Evolutionary conservation across 2,797 vertebrate genomes (phyloP).

Genomic region (Psittacula derbiana): DNA sequence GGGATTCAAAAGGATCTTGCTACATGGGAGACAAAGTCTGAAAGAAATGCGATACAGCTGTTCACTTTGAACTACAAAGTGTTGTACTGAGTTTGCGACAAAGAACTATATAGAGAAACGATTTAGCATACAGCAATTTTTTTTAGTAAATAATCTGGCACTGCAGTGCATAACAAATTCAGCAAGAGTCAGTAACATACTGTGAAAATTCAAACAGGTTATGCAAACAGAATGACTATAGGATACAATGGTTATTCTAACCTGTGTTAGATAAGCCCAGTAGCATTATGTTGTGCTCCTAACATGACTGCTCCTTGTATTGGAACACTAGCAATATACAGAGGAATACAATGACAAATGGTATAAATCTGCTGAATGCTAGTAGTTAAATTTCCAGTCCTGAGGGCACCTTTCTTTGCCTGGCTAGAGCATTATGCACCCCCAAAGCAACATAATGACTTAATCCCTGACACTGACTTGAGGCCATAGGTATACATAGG

Average conservation of each 20-base stretch:
- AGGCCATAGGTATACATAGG: not conserved
- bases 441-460: not conserved
- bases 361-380: not conserved
- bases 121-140: not conserved
- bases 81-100: not conserved
- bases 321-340: not conserved
- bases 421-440: not conserved
- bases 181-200: not conserved
- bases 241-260: not conserved
- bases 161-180: not conserved
- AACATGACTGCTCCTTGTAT: not conserved
- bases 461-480: not conserved
- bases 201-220: not conserved
- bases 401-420: not conserved
- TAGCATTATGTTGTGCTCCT: fast-evolving
- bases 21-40: not conserved
- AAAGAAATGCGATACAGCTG: not conserved
- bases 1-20: not conserved
- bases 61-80: not conserved
- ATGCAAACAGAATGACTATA: not conserved
- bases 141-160: not conserved
- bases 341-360: not conserved
- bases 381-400: not conserved
- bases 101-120: not conserved
- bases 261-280: not conserved